Conservation (phyloP, 2,797 vertebrate genomes). For the Pseudomugil tenellus region DNA sequence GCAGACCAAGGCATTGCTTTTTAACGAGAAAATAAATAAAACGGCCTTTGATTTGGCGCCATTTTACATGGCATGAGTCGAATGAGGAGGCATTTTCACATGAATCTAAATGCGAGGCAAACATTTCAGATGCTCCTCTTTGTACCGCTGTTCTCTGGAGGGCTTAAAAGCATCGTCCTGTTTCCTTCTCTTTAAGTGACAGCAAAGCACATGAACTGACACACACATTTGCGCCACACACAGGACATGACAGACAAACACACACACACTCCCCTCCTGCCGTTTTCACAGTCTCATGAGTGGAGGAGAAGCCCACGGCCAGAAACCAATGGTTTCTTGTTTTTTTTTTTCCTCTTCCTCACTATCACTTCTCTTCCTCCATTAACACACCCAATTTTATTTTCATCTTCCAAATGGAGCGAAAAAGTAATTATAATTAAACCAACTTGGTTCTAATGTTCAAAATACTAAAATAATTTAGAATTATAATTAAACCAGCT, state of each 20-base stretch:
- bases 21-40: conserved; percentile 68
- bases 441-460: conserved; percentile 74
- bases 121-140: conserved; percentile 62
- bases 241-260: conserved; percentile 34
- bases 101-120: conserved; percentile 61
- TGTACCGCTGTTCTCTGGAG: conserved; percentile 57
- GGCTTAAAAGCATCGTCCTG: conserved; percentile 65
- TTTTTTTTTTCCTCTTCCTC: conserved; percentile 20
- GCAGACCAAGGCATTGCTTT: conserved; percentile 47
- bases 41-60: conserved; percentile 62
- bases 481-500: conserved; percentile 76
- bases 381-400: conserved; percentile 65
- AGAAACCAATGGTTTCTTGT: conserved; percentile 70
- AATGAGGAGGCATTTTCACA: conserved; percentile 51
- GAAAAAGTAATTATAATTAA: conserved; percentile 78
- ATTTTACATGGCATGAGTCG: conserved; percentile 59
- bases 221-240: conserved; percentile 40
- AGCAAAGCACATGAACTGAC: conserved; percentile 56
- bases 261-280: conserved; percentile 58
- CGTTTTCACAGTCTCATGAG: conserved; percentile 75
- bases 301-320: conserved; percentile 73
- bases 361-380: conserved; percentile 48
- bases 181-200: conserved; percentile 64
- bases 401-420: conserved; percentile 69
- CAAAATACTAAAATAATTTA: conserved; percentile 74